phyloP scores from a whole-genome alignment of 2,888 invertebrate genomes.

The Eupsilia transversa region DNA sequence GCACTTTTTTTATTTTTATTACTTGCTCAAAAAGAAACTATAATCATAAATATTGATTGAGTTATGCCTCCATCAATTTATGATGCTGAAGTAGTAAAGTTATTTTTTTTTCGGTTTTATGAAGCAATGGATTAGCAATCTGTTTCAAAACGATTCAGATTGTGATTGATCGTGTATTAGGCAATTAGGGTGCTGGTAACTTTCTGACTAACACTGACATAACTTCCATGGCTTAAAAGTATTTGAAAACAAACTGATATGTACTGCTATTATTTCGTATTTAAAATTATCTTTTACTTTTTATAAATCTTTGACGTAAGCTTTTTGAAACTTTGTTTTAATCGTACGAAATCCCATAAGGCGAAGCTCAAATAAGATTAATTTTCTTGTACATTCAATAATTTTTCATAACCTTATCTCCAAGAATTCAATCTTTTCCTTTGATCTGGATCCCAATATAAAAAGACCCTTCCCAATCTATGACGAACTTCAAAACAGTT shows the following conservation, averaged over 20 bases:
- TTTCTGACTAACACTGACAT: background rate
- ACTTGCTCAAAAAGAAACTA: too few relatives aligned
- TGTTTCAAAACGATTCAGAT: too few relatives aligned
- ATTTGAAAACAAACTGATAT: background rate
- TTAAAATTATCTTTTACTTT: background rate
- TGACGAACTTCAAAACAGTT: conserved; percentile 12
- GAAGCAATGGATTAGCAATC: too few relatives aligned
- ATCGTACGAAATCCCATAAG: background rate
- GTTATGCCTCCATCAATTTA: too few relatives aligned
- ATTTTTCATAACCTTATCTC: conserved; percentile 42
- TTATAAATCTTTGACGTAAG: background rate
- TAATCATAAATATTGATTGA: too few relatives aligned
- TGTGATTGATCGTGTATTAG: too few relatives aligned
- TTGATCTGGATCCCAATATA: conserved; percentile 36
- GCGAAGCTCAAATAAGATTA: conserved; percentile 31
- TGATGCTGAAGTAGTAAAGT: too few relatives aligned
- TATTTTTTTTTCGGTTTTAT: too few relatives aligned
- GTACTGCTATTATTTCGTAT: background rate
- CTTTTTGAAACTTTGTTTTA: conserved; percentile 1
- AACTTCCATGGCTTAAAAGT: background rate
- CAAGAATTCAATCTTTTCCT: conserved; percentile 33
- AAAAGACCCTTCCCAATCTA: conserved; percentile 15
- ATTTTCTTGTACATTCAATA: conserved; percentile 36
- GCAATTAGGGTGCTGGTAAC: too few relatives aligned
- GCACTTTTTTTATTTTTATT: too few relatives aligned